A percentile compares a stretch with the other conserved stretches of the same genome.
Conservation (phyloP, 1,140 invertebrate species). For the Leptoteleia sp. region DNA sequence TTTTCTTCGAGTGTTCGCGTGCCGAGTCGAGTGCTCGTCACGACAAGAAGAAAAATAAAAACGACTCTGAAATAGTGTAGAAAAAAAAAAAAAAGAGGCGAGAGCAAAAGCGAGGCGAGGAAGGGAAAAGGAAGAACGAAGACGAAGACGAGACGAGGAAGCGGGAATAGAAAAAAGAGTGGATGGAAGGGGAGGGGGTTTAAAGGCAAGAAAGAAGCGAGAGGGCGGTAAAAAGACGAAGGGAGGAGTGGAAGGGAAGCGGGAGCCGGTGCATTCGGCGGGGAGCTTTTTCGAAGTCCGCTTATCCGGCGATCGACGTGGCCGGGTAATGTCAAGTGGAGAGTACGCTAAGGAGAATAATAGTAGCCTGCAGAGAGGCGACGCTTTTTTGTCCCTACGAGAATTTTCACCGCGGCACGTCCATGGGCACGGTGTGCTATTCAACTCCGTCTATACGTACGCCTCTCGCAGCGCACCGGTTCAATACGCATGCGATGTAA, state of each 20-base stretch:
- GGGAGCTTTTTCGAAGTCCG: constrained; percentile 47
- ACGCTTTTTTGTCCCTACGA: constrained; percentile 50
- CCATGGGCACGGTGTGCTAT: constrained; percentile 48
- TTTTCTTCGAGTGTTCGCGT: constrained; percentile 52
- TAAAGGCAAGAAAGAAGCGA: constrained; percentile 9
- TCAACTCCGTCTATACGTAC: constrained; percentile 42
- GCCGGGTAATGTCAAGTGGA: constrained; percentile 51
- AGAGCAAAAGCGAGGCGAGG: too few relatives aligned
- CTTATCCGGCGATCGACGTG: constrained; percentile 49
- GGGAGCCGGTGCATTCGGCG: constrained; percentile 36
- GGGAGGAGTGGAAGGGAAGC: constrained; percentile 15
- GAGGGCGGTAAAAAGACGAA: constrained; percentile 22
- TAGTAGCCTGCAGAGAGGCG: constrained; percentile 50
- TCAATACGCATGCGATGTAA: constrained; percentile 79
- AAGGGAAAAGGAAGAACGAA: too few relatives aligned
- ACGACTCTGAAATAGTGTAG: constrained; percentile 26
- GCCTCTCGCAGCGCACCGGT: constrained; percentile 55
- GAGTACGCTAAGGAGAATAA: constrained; percentile 59
- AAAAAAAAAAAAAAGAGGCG: too few relatives aligned
- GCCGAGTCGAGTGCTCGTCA: constrained; percentile 56
- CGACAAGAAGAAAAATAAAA: constrained; percentile 57
- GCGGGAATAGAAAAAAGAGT: too few relatives aligned
- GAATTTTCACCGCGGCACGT: constrained; percentile 65
- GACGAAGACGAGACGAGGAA: too few relatives aligned
- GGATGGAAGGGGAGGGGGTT: too few relatives aligned